Percentiles rank a stretch among this genome's conserved stretches.
phyloP scores from a whole-genome alignment of 2,888 invertebrate genomes.

The Tricholauxania praeusta region DNA sequence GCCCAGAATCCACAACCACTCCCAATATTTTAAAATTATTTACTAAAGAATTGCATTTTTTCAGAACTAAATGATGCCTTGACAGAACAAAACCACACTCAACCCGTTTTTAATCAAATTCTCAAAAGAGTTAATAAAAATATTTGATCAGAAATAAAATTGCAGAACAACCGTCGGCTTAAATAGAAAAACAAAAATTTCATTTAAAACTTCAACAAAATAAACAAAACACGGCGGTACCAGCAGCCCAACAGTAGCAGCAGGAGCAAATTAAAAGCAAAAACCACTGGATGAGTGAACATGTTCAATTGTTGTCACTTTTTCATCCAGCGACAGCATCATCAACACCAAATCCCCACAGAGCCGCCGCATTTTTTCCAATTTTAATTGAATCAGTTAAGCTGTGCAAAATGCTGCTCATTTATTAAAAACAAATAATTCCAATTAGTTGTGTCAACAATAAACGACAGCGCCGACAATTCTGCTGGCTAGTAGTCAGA shows the following conservation, averaged over 20 bases:
- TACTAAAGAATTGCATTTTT: too few species aligned
- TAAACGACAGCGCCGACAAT: conserved; percentile 3
- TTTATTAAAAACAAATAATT: conserved; percentile 65
- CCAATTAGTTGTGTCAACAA: conserved; percentile 66
- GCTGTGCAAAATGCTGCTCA: conserved; percentile 56
- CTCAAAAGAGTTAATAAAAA: too few species aligned
- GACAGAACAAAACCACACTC: too few species aligned
- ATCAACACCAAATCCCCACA: not conserved
- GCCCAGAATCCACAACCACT: too few species aligned
- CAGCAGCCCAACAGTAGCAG: not conserved
- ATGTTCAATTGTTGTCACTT: too few species aligned
- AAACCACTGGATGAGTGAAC: too few species aligned
- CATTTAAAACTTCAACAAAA: not conserved
- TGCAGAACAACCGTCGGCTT: not conserved
- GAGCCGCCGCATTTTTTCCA: conserved; percentile 21
- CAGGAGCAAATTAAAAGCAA: not conserved
- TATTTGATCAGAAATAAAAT: too few species aligned
- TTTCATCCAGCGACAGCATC: too few species aligned
- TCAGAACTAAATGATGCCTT: too few species aligned
- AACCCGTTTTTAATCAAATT: too few species aligned
- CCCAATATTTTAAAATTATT: too few species aligned
- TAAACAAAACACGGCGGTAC: not conserved
- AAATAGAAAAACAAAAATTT: too few species aligned
- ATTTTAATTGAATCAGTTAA: conserved; percentile 61
- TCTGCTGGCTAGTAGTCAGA: conserved; percentile 9